Percentiles rank a stretch among this genome's conserved stretches.
Conservation (phyloP, 2,797 vertebrate genomes). For the Anas georgica region DNA sequence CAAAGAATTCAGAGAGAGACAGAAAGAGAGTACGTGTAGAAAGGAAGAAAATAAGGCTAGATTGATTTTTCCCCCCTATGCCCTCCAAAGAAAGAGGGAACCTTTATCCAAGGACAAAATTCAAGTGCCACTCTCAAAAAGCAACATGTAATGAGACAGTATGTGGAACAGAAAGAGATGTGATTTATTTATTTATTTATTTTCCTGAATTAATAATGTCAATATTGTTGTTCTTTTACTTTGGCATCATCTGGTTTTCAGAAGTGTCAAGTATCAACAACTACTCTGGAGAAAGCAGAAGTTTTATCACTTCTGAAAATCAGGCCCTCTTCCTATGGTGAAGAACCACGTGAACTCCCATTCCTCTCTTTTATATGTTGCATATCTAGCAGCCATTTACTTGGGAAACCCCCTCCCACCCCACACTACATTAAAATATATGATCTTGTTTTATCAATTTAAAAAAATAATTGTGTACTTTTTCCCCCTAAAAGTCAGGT, state of each 20-base stretch:
- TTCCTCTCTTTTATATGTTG: slow-evolving; percentile 65
- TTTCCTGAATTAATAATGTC: neutral
- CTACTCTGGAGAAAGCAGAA: neutral
- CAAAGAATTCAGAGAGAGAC: slow-evolving; percentile 65
- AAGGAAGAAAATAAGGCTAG: slow-evolving; percentile 71
- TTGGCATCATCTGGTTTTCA: slow-evolving; percentile 62
- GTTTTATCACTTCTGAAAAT: slow-evolving; percentile 48
- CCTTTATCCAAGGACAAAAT: slow-evolving; percentile 58
- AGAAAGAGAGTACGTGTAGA: slow-evolving; percentile 33
- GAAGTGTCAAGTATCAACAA: slow-evolving; percentile 24
- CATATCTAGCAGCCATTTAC: slow-evolving; percentile 64
- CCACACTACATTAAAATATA: slow-evolving; percentile 64
- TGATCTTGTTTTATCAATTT: slow-evolving; percentile 36
- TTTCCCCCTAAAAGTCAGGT: slow-evolving; percentile 29
- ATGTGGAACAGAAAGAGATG: slow-evolving; percentile 36
- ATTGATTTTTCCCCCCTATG: neutral
- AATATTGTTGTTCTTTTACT: neutral
- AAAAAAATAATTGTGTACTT: slow-evolving; percentile 72
- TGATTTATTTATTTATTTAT: neutral
- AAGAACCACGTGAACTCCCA: neutral
- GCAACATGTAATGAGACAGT: slow-evolving; percentile 48
- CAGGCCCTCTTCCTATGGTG: neutral
- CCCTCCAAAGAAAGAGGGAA: slow-evolving; percentile 45
- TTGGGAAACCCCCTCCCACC: slow-evolving; percentile 47
- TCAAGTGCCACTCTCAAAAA: slow-evolving; percentile 49